These are phyloP conservation scores for Alviniconcha strummeri DNA, from an alignment of 2,888 invertebrate species.

Conservation along the genomic window DNA sequence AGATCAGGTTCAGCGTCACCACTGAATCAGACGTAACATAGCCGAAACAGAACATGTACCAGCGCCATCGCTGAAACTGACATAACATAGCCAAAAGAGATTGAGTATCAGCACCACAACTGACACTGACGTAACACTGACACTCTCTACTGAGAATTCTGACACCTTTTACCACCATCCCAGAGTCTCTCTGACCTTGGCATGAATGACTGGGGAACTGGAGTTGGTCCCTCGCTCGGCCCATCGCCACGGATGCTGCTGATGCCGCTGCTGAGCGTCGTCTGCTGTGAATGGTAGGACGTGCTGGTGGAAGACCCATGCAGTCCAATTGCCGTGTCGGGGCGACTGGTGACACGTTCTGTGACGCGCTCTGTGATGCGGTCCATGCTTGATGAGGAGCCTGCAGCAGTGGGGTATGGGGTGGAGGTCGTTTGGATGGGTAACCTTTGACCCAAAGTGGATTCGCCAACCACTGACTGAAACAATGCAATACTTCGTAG, in stretches of 20 bases:
- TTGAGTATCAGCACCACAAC: too few relatives aligned
- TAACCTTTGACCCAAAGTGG: not conserved
- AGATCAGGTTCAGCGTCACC: too few relatives aligned
- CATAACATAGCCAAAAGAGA: too few relatives aligned
- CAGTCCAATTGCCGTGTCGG: conserved; percentile 24
- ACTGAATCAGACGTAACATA: too few relatives aligned
- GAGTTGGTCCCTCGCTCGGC: conserved; percentile 56
- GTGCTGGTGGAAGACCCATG: conserved; percentile 35
- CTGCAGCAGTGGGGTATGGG: conserved; percentile 42
- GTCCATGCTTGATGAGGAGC: conserved; percentile 39
- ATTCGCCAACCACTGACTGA: not conserved
- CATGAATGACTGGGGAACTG: conserved; percentile 62
- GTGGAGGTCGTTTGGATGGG: conserved; percentile 59
- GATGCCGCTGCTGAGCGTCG: conserved; percentile 65
- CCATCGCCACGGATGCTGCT: conserved; percentile 65
- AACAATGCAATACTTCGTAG: not conserved
- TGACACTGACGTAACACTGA: too few relatives aligned
- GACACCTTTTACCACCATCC: too few relatives aligned
- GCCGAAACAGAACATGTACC: too few relatives aligned
- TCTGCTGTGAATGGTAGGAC: conserved; percentile 37
- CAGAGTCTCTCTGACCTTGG: conserved; percentile 53
- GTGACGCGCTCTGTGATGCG: conserved; percentile 23
- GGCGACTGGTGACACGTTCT: conserved; percentile 28
- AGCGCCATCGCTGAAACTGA: too few relatives aligned
- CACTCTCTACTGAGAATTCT: too few relatives aligned